A percentile compares a stretch with the other conserved stretches of the same genome.
phyloP scores from a whole-genome alignment of 2,888 invertebrate species.

The Trachelus tabidus region DNA sequence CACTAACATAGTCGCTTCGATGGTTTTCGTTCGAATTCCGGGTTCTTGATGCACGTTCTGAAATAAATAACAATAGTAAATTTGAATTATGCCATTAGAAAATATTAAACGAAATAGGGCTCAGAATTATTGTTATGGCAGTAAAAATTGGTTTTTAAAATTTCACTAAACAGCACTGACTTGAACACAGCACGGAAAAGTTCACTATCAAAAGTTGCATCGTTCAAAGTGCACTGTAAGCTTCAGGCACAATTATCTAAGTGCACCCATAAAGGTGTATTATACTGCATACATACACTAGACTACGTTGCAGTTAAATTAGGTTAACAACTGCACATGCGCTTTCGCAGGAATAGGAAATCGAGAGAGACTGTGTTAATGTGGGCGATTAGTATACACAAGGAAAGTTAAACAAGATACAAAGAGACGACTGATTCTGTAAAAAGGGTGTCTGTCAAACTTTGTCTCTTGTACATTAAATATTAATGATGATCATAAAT shows the following conservation, averaged over 20 bases:
- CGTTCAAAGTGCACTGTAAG: background rate
- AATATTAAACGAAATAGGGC: background rate
- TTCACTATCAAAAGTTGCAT: background rate
- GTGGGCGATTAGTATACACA: background rate
- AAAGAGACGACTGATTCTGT: too few species aligned
- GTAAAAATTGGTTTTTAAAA: background rate
- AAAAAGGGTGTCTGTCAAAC: too few species aligned
- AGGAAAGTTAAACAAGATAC: background rate
- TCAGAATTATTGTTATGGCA: background rate
- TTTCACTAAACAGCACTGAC: background rate
- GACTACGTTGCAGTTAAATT: too few species aligned
- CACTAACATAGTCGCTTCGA: conserved; percentile 53
- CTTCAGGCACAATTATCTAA: background rate
- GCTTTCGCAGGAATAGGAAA: background rate
- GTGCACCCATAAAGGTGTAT: background rate
- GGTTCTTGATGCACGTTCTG: conserved; percentile 77
- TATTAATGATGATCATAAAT: background rate
- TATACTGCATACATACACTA: too few species aligned
- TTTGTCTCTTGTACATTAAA: background rate
- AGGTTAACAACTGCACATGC: background rate
- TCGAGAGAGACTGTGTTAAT: background rate
- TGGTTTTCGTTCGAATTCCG: conserved; percentile 60
- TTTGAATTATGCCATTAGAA: conserved; percentile 6
- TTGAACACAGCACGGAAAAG: background rate
- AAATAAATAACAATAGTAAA: conserved; percentile 52